A percentile compares a stretch with the other conserved stretches of the same genome.
phyloP scores from a whole-genome alignment of 1,140 invertebrate species.

The Drosophila subobscura region DNA sequence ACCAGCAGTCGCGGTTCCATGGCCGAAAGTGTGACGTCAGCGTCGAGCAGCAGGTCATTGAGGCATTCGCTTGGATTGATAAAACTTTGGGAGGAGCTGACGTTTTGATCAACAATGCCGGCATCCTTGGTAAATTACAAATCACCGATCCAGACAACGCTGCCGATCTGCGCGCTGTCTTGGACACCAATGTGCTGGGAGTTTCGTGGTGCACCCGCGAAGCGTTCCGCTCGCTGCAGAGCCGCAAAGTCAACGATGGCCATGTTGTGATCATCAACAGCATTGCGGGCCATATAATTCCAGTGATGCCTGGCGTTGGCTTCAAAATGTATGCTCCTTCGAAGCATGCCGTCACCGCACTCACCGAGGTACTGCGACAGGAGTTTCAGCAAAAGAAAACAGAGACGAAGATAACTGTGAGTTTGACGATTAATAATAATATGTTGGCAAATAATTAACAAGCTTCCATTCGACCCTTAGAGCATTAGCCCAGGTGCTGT shows the following conservation, averaged over 20 bases:
- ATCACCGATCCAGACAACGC: conserved; percentile 83
- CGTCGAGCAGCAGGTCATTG: conserved; percentile 87
- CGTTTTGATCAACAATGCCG: conserved; percentile 88
- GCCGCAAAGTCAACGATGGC: conserved; percentile 86
- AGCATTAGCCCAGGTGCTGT: conserved; percentile 55
- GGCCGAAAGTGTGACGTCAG: conserved; percentile 85
- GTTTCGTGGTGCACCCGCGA: conserved; percentile 85
- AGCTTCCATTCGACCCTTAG: conserved; percentile 10
- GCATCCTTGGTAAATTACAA: conserved; percentile 83
- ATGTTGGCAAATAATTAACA: neutral
- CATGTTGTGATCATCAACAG: conserved; percentile 85
- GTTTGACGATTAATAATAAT: neutral
- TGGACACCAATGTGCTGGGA: conserved; percentile 86
- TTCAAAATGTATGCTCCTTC: conserved; percentile 85
- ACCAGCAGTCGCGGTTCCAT: conserved; percentile 40
- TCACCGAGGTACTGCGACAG: conserved; percentile 85
- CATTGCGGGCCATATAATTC: conserved; percentile 53
- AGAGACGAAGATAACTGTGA: conserved; percentile 86
- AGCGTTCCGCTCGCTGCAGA: conserved; percentile 85
- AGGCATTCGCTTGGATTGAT: conserved; percentile 87
- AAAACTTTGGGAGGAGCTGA: conserved; percentile 87
- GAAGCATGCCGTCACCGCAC: conserved; percentile 85
- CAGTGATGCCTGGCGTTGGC: conserved; percentile 47
- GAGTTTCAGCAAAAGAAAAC: conserved; percentile 85
- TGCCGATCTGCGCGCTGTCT: conserved; percentile 34